Evolutionary conservation across 2,888 invertebrate genomes (phyloP).

Genomic region (Ochropacha duplaris): DNA sequence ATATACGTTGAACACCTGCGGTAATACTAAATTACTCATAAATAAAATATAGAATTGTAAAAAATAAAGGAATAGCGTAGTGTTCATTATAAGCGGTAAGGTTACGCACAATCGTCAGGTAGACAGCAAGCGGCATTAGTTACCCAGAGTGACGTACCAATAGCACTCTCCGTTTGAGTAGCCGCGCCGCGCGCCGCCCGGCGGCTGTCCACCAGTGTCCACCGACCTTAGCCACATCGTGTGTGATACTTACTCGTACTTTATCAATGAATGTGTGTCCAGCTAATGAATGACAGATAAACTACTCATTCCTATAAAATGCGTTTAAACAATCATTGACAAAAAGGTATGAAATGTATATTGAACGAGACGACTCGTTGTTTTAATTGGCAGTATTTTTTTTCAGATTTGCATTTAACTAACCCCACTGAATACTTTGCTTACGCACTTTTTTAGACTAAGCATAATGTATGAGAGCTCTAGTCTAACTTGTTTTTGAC

Average conservation of each 20-base stretch:
- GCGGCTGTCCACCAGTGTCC: constrained; percentile 38
- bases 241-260: constrained; percentile 36
- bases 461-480: constrained; percentile 23
- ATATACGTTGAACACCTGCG: neutral
- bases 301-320: neutral
- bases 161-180: constrained; percentile 43
- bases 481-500: constrained; percentile 57
- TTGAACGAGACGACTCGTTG: too few species aligned
- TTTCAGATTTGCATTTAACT: neutral
- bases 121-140: constrained; percentile 57
- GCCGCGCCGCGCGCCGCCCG: constrained; percentile 29
- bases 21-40: neutral
- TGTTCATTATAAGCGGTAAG: constrained; percentile 37
- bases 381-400: too few species aligned
- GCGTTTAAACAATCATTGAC: neutral
- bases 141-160: constrained; percentile 64
- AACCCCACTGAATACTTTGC: constrained; percentile 9
- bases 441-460: constrained; percentile 18
- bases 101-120: constrained; percentile 54
- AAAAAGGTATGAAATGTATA: neutral
- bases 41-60: neutral
- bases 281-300: constrained; percentile 38
- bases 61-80: constrained; percentile 1
- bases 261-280: constrained; percentile 58
- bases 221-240: constrained; percentile 34